Percentiles rank a stretch among this genome's conserved stretches.
Conservation (phyloP, 2,888 invertebrate species). For the Lasiommata megera region DNA sequence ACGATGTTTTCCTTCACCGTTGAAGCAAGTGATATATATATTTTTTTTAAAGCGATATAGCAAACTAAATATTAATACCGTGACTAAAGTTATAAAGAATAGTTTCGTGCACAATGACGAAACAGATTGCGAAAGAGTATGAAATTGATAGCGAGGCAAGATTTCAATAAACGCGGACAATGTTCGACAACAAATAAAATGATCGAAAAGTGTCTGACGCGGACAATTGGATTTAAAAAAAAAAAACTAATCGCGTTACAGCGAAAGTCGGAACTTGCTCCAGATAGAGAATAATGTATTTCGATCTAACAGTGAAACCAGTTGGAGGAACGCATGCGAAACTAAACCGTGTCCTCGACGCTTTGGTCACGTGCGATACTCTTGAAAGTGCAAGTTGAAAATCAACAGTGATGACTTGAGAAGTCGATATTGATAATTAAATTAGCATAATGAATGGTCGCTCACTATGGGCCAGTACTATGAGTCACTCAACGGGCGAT, state of each 20-base stretch:
- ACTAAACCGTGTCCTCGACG: conserved; percentile 42
- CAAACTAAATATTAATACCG: conserved; percentile 11
- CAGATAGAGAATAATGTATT: conserved; percentile 58
- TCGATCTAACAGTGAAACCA: conserved; percentile 67
- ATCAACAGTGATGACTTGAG: conserved; percentile 24
- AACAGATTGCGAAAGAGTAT: conserved; percentile 6
- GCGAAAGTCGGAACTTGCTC: conserved; percentile 62
- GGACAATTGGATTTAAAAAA: conserved; percentile 26
- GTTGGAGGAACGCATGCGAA: conserved; percentile 49
- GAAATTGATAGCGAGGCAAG: conserved; percentile 18
- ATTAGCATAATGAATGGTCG: neutral
- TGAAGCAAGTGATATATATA: too few relatives aligned
- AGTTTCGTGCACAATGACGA: neutral
- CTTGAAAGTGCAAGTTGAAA: conserved; percentile 30
- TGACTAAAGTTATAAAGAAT: conserved; percentile 20
- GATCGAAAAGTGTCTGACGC: conserved; percentile 31
- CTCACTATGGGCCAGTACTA: too few relatives aligned
- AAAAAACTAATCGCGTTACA: conserved; percentile 38
- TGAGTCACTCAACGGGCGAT: too few relatives aligned
- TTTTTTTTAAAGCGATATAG: conserved; percentile 3
- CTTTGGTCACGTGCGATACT: conserved; percentile 22
- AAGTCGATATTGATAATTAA: neutral
- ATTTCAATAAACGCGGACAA: conserved; percentile 14
- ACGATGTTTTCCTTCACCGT: too few relatives aligned
- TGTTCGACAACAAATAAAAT: conserved; percentile 11